Percentiles rank a stretch among this genome's conserved stretches.
Evolutionary conservation across 2,113 vertebrate species (phyloP).

Genomic region (Vireo altiloquus): DNA sequence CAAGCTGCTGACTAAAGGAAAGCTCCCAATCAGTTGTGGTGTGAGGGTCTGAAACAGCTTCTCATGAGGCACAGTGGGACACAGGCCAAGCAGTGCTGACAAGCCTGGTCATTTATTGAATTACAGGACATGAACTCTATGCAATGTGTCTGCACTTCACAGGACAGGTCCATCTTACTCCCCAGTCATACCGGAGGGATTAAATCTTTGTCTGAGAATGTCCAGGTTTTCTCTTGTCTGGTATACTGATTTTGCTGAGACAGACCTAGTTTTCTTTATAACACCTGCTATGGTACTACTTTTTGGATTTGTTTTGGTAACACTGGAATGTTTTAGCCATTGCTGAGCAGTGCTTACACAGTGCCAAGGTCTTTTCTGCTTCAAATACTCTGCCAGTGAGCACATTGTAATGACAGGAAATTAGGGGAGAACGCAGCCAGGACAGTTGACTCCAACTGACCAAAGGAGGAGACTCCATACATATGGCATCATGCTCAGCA

Average conservation of each 20-base stretch:
- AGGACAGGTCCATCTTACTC: background rate
- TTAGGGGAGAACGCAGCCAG: background rate
- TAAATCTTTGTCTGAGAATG: background rate
- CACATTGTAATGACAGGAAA: background rate
- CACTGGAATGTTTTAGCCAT: background rate
- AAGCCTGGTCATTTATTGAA: background rate
- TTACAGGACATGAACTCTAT: background rate
- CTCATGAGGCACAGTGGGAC: background rate
- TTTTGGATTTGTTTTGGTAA: background rate
- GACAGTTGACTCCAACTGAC: background rate
- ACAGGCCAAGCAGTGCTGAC: background rate
- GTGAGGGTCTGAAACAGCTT: background rate
- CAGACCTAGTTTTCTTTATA: background rate
- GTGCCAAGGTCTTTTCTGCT: background rate
- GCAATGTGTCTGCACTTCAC: background rate
- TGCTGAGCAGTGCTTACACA: background rate
- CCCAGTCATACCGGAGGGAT: background rate
- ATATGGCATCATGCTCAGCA: background rate
- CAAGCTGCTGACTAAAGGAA: background rate
- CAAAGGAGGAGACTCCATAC: rapidly evolving
- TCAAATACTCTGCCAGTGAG: rapidly evolving
- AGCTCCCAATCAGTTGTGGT: background rate
- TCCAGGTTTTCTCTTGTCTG: background rate
- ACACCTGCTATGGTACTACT: background rate
- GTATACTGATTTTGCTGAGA: background rate